Evolutionary conservation across 2,113 vertebrate species (phyloP), one percentile per base, ranked within the genome.

Genomic region (Notarius quadriscutis): DNA sequence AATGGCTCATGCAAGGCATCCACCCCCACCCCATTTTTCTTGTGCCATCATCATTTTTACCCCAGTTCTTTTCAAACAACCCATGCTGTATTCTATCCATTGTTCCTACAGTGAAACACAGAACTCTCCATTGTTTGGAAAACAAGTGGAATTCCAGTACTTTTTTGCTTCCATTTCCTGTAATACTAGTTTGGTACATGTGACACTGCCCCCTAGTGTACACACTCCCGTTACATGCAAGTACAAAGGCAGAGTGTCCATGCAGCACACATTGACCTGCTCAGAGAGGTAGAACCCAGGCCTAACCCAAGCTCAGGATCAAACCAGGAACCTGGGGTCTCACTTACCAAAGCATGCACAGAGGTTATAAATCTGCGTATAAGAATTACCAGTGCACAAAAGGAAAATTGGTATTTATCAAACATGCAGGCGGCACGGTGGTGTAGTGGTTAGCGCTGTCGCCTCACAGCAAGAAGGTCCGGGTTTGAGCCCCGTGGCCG

Each of bases 81-180:
- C 67, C 4, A 69, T 69, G 18, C 41, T 25, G 4, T 75, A 9
- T 50, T 25, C 72, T n/a, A 51, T 77, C 4, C 20, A 12, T 51
- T 51, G 22, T 25, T 77, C 48, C 48, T 51, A 77, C 11, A 2
- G 20, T n/a, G 50, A n/a, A 51, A 51, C 22, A 51, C 48, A 14
- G 74, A 51, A 51, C 74, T 41, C 3, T 22, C 4, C 1, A 25
- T 55, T 78, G 25, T 78, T 78, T 55, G 53, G 25, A 3, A n/a
- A 0, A 12, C 8, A 2, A 7, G 17, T 55, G 53, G 25, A 3
- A 14, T 0, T 25, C 8, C 12, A 7, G 17, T 1, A 18, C 7
- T 20, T 48, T 0, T 74, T 9, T 77, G 6, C 27, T 15, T 27
- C 50, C 48, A 27, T 55, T 78, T 27, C 18, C 50, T 78, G 50